Conservation (phyloP, 2,113 vertebrate genomes). For the Thalassarche chlororhynchos region DNA sequence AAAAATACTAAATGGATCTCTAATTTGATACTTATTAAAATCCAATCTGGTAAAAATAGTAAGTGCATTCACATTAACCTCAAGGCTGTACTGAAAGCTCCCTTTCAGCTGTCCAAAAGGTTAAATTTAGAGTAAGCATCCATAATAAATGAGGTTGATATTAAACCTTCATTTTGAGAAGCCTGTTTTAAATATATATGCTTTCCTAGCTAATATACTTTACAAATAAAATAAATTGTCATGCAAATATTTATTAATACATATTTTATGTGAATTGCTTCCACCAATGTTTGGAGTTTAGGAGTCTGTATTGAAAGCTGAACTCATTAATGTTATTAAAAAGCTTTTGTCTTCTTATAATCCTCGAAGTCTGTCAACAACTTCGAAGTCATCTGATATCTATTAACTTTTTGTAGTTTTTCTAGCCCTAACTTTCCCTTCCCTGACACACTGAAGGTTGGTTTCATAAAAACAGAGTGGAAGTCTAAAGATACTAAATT, state of each 20-base stretch:
- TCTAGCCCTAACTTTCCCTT: not conserved
- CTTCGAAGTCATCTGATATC: not conserved
- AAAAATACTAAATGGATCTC: constrained; percentile 8
- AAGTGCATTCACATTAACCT: not conserved
- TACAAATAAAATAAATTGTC: not conserved
- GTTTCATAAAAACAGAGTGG: not conserved
- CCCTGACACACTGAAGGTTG: not conserved
- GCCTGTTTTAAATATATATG: not conserved
- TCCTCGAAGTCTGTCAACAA: not conserved
- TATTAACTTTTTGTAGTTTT: not conserved
- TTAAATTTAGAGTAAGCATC: not conserved
- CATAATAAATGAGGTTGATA: not conserved
- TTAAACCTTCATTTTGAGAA: not conserved
- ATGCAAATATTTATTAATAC: not conserved
- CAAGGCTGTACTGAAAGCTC: not conserved
- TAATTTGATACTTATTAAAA: constrained; percentile 1
- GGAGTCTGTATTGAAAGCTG: not conserved
- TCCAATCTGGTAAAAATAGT: not conserved
- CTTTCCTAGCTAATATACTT: not conserved
- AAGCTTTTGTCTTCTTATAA: not conserved
- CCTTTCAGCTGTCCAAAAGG: not conserved
- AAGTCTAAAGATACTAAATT: not conserved
- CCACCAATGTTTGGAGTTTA: not conserved
- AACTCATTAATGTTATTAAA: not conserved
- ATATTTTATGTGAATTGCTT: not conserved